Evolutionary conservation across 2,113 vertebrate genomes (phyloP), one percentile per base, ranked within the genome.

Genomic region (Alethe diademata): DNA sequence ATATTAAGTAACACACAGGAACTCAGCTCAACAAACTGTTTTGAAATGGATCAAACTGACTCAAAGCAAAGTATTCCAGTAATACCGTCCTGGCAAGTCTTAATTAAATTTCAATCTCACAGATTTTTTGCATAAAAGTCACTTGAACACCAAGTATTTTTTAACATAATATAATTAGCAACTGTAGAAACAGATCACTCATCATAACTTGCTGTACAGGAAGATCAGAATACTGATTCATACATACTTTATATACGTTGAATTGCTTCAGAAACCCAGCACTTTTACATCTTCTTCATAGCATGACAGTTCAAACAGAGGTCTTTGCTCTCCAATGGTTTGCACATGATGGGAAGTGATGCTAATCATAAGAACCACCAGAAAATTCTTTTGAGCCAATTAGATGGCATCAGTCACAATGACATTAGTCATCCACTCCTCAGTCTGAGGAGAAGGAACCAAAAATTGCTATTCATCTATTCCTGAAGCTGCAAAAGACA

Each of bases 321-420:
- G 28, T 56, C 87, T 91, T 84, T 78, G 57, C 84, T 91, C 36
- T 92, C 66, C 66, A 64, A 61, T 31, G 17, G 25, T 36, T 96
- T 94, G 72, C 95, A 96, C 94, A 96, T 96, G 92, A 97, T 84
- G 51, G 94, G 95, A 96, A 95, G 84, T 94, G 92, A 96, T 81
- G 78, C 47, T 75, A 76, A 95, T 96, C 95, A 95, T 75, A 84
- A 87, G 95, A 94, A 94, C 40, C 58, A 90, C 38, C 57, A 91
- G 88, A 89, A 90, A 74, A 64, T 36, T 76, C 80, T 94, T 89
- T 40, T 54, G 23, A 87, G 75, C 74, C 86, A 91, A 75, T 84
- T 61, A 94, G 70, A 95, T 93, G 82, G 88, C 58, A 95, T 47
- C 78, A 92, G 94, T 97, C 97, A 97, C 92, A 97, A 90, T 81